A percentile compares a stretch with the other conserved stretches of the same genome.
These are phyloP conservation scores for Triplophysa yarkandensis DNA, from an alignment of 2,797 vertebrate species.

Conservation along the genomic window DNA sequence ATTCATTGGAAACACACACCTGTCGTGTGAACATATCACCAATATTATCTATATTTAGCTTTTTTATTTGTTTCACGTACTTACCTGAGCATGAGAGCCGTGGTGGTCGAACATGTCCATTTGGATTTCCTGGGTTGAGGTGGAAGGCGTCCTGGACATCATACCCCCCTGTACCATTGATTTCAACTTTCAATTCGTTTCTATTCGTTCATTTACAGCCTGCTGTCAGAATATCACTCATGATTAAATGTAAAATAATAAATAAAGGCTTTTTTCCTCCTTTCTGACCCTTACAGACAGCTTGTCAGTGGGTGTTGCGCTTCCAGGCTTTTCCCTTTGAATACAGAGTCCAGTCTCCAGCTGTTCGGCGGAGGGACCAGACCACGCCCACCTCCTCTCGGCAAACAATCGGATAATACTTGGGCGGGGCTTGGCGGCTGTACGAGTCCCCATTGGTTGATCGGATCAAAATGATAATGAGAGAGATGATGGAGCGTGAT, in stretches of 20 bases:
- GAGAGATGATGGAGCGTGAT: not conserved
- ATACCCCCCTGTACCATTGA: conserved; percentile 98
- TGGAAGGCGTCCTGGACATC: conserved; percentile 96
- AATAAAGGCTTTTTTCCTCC: conserved; percentile 33
- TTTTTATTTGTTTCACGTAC: conserved; percentile 37
- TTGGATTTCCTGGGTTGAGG: conserved; percentile 97
- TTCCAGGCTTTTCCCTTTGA: conserved; percentile 62
- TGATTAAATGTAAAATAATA: conserved; percentile 49
- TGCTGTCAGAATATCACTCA: conserved; percentile 53
- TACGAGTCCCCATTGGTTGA: conserved; percentile 42
- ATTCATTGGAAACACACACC: not conserved
- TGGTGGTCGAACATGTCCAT: conserved; percentile 97
- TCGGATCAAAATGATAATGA: not conserved
- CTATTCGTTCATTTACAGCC: conserved; percentile 61
- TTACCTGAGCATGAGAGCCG: conserved; percentile 91
- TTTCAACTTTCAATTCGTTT: conserved; percentile 71
- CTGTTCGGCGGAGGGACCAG: conserved; percentile 68
- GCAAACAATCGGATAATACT: conserved; percentile 64
- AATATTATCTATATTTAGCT: not conserved
- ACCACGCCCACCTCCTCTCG: conserved; percentile 69
- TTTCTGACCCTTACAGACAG: conserved; percentile 27
- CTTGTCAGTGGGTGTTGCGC: conserved; percentile 58
- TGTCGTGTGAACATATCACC: not conserved
- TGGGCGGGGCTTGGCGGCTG: conserved; percentile 35
- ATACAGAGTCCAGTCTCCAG: conserved; percentile 68